Conservation (phyloP, 2,888 invertebrate species). For the Anoplius nigerrimus region DNA sequence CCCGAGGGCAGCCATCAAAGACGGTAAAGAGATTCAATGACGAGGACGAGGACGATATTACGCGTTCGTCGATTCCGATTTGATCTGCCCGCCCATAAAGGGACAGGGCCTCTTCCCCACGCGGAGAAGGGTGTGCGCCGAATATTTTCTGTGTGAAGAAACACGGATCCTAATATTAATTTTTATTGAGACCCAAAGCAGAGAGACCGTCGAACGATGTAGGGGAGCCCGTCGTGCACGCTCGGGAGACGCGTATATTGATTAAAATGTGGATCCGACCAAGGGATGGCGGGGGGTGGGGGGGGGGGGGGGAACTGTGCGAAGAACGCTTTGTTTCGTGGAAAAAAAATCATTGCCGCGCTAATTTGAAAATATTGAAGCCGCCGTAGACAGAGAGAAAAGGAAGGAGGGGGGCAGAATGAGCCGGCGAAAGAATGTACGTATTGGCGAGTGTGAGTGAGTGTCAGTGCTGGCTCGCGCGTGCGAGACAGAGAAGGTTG, state of each 20-base stretch:
- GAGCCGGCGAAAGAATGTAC: neutral
- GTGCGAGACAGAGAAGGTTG: slow-evolving; percentile 21
- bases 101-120: slow-evolving; percentile 50
- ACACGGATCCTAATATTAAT: slow-evolving; percentile 72
- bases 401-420: slow-evolving; percentile 16
- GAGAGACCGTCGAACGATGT: slow-evolving; percentile 52
- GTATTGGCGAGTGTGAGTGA: neutral
- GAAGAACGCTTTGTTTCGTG: slow-evolving; percentile 70
- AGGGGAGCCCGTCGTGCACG: slow-evolving; percentile 44
- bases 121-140: slow-evolving; percentile 56
- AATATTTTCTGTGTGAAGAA: slow-evolving; percentile 72
- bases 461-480: neutral
- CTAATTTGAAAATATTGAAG: slow-evolving; percentile 72
- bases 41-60: slow-evolving; percentile 25
- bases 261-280: slow-evolving; percentile 71
- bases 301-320: slow-evolving; percentile 26
- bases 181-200: slow-evolving; percentile 69
- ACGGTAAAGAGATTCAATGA: too few relatives aligned
- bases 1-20: too few relatives aligned
- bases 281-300: slow-evolving; percentile 39
- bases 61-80: slow-evolving; percentile 20
- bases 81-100: slow-evolving; percentile 52
- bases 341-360: slow-evolving; percentile 67
- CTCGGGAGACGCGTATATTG: slow-evolving; percentile 61
- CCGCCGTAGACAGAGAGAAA: slow-evolving; percentile 18